Base-by-base conservation (phyloP, 2,888 invertebrate species). In the Andrena minutula region DNA sequence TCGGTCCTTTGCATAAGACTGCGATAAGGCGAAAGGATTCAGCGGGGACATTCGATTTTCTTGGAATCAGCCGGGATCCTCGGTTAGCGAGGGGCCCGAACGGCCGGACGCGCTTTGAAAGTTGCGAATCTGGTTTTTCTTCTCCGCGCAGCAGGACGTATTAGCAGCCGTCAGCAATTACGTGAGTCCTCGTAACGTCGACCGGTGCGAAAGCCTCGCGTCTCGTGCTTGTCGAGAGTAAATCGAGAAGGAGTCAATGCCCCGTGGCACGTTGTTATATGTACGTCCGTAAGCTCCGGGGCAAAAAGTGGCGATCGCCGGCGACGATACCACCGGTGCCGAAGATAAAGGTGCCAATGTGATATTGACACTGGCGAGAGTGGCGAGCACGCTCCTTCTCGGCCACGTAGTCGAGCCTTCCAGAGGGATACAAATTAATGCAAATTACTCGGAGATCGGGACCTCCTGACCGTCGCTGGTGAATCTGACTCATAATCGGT, bases 111-210 rank as follows among this genome's bases (percentile, higher is more conserved):
- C 77, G 76, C 79, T 83, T 81, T 72, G 79, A 88, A 85, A 88
- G 80, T 82, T 88, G 90, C 82, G 86, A 87, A 84, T 88, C 89
- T 89, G 90, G 89, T 90, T 88, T 90, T 90, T 90, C 87, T 80
- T 72, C 79, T 58, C 81, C 63, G 23, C 77, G 73, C 86, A 63
- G 84, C 79, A 75, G 79, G 88, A 80, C 83, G 88, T 83, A 89
- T 88, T 88, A 88, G 88, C 85, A 85, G 83, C 79, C 88, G 82
- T 87, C 88, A 86, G 88, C 88, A 89, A 88, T 88, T 88, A 88
- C 88, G 86, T 70, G 88, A 89, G 87, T 89, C 83, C 88, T 83
- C 89, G 79, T 76, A 71, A 77, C 78, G 81, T 64, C 61, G 78
- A 78, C 35, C 83, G 78, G 60, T 56, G 74, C 88, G 78, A 84